Conservation (phyloP, 2,797 vertebrate genomes). For the Nyctibius grandis region DNA sequence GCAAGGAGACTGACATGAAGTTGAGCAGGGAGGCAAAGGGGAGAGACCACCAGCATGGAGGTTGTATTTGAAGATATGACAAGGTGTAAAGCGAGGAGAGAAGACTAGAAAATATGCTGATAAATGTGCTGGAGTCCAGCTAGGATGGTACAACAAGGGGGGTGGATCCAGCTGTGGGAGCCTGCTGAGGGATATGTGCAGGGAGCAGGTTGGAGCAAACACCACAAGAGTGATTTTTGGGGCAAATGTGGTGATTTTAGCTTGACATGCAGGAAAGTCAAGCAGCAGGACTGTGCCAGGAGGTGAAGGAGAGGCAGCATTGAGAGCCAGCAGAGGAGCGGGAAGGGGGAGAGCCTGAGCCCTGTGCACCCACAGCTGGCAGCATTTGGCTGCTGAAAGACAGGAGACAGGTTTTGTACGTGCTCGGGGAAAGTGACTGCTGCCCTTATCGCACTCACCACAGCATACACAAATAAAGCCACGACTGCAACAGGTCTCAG, state of each 20-base stretch:
- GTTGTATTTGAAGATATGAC: background rate
- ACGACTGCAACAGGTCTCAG: background rate
- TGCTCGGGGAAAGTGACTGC: background rate
- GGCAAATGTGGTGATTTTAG: background rate
- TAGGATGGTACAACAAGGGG: background rate
- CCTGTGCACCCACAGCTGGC: background rate
- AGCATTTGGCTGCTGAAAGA: background rate
- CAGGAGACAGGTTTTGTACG: background rate
- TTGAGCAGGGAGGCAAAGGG: background rate
- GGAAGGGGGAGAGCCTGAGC: background rate
- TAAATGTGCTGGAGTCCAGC: background rate
- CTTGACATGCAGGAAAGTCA: background rate
- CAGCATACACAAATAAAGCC: background rate
- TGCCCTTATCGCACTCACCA: background rate
- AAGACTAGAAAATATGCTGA: background rate
- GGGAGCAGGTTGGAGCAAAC: background rate
- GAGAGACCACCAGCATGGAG: accelerated
- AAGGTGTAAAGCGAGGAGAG: background rate
- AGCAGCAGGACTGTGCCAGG: accelerated
- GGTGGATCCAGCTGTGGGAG: background rate
- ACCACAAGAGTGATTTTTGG: background rate
- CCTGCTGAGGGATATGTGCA: background rate
- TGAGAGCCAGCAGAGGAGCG: accelerated
- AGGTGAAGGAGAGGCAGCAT: background rate
- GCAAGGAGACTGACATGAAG: background rate